Percentiles rank a stretch among this genome's conserved stretches.
Evolutionary conservation across 2,797 vertebrate species (phyloP).

Genomic region (Ispidina picta): DNA sequence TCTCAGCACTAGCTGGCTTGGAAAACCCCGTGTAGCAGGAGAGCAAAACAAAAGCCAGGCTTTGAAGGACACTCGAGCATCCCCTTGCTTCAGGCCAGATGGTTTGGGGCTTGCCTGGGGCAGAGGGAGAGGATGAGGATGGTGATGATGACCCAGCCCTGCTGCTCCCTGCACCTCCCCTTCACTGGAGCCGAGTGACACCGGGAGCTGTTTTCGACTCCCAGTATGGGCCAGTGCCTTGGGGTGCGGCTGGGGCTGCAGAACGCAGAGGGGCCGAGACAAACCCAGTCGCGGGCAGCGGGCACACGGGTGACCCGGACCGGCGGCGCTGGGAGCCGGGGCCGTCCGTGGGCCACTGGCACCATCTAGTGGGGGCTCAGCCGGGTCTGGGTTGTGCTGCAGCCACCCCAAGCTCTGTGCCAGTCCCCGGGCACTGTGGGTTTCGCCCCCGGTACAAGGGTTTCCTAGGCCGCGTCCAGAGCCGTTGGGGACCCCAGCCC

Average conservation of each 20-base stretch:
- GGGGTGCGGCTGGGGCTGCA: background rate
- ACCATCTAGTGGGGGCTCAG: slow-evolving; percentile 25
- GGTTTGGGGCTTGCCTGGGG: background rate
- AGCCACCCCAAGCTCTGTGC: background rate
- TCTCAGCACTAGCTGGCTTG: background rate
- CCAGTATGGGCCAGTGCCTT: background rate
- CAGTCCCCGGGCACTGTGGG: background rate
- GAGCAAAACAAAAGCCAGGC: background rate
- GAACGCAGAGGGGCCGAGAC: background rate
- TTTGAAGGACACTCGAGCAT: background rate
- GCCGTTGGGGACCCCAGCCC: background rate
- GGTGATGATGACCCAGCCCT: background rate
- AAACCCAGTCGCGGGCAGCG: background rate
- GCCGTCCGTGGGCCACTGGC: too few species aligned
- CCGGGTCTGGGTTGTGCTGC: background rate
- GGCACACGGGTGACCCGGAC: background rate
- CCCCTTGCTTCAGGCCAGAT: rapidly evolving
- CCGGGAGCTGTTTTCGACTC: background rate
- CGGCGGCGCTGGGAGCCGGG: background rate
- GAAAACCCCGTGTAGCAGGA: background rate
- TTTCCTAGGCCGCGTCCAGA: too few species aligned
- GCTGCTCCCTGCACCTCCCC: background rate
- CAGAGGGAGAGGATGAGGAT: background rate
- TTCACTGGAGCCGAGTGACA: background rate
- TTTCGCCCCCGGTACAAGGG: background rate